Evolutionary conservation across 2,797 vertebrate genomes (phyloP).

Genomic region (Neopelma chrysocephalum): DNA sequence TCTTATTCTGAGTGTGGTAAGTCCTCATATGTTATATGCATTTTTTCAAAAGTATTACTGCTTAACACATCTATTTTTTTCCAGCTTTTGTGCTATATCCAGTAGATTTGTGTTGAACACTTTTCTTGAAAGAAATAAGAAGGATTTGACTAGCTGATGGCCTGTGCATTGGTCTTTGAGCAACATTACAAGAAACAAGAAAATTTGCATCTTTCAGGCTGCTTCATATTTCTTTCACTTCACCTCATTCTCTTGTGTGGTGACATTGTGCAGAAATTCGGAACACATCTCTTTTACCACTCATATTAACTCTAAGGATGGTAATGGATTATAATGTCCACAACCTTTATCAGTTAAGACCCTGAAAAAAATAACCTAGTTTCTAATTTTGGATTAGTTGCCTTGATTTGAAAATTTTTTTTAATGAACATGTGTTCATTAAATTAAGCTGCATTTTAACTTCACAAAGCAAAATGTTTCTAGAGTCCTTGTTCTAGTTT

Average conservation of each 20-base stretch:
- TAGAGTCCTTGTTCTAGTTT: neutral
- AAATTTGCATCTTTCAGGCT: neutral
- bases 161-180: neutral
- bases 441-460: neutral
- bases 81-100: neutral
- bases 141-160: neutral
- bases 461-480: neutral
- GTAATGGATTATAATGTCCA: neutral
- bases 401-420: neutral
- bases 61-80: neutral
- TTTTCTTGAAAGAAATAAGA: neutral
- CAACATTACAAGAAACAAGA: neutral
- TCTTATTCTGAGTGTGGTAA: neutral
- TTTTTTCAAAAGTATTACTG: neutral
- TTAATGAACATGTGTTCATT: neutral
- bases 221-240: neutral
- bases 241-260: neutral
- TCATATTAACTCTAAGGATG: neutral
- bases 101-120: neutral
- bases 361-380: neutral
- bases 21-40: neutral
- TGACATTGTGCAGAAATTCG: neutral
- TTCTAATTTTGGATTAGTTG: neutral
- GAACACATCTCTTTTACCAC: neutral
- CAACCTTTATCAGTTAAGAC: neutral